Evolutionary conservation across 2,888 invertebrate species (phyloP).

Genomic region (Machimus atricapillus): DNA sequence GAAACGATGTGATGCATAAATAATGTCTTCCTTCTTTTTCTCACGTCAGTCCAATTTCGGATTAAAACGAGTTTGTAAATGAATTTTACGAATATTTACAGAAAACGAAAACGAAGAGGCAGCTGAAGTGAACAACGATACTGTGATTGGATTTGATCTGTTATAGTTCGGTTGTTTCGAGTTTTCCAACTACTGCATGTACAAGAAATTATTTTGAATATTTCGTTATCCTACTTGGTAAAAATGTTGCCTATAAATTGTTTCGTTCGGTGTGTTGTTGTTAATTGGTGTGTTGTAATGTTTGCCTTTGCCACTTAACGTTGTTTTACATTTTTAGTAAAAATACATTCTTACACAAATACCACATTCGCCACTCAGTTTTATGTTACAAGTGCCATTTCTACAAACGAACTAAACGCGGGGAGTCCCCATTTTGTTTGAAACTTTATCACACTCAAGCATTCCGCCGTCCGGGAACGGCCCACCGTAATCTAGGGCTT

Average conservation of each 20-base stretch:
- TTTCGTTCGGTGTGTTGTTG: background rate
- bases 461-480: background rate
- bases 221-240: constrained; percentile 6
- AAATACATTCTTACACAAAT: constrained; percentile 12
- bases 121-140: constrained; percentile 13
- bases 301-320: background rate
- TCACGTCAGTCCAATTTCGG: background rate
- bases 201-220: constrained; percentile 4
- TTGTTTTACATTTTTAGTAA: constrained; percentile 11
- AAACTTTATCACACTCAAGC: constrained; percentile 32
- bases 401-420: background rate
- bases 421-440: background rate
- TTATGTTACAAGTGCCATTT: constrained; percentile 1
- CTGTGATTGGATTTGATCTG: background rate
- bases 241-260: constrained; percentile 17
- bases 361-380: background rate
- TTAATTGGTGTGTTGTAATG: background rate
- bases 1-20: background rate
- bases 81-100: constrained; percentile 3
- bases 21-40: background rate
- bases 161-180: background rate
- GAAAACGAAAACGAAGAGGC: background rate
- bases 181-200: background rate
- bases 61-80: background rate
- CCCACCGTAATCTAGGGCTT: background rate